Evolutionary conservation across 2,888 invertebrate species (phyloP), one percentile per base, ranked within the genome.

Genomic region (Malthinus flaveolus): DNA sequence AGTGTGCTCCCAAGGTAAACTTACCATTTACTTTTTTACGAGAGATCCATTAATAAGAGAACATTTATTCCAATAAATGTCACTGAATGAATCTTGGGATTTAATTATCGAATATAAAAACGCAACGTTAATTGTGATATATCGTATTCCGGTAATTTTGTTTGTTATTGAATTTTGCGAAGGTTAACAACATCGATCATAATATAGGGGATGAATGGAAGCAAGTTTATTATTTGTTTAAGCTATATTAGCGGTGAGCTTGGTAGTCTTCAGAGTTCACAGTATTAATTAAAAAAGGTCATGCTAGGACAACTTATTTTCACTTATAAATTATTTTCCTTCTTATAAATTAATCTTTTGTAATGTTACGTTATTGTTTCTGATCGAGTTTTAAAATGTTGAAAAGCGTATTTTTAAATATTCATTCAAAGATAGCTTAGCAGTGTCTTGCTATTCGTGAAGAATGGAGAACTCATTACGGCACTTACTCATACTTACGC

Each of bases 281-380:
- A 47, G 44, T 55, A 45, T 49, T 55, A 59, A 59, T 59, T 59
- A 59, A 59, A 55, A 55, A 59, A 55, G 51, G 47, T 55, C 58
- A 52, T 52, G 39, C 59, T 55, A n/a, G n/a, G n/a, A n/a, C n/a
- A n/a, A n/a, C n/a, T n/a, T n/a, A 55, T 50, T 54, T 54, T 45
- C 31, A 47, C 58, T 55, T 49, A 59, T 59, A 59, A 55, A 59
- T 59, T 55, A 54, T 44, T 37, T 51, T 49, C n/a, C n/a, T n/a
- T n/a, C n/a, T n/a, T n/a, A n/a, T n/a, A n/a, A n/a, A 23, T 23
- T 3, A 23, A 5, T 23, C 23, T 35, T 11, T 35, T 11, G n/a
- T 10, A 10, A 11, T 35, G 2, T 4, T 35, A 35, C 11, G 23
- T 23, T 23, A 23, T 23, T 23, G 23, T 23, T 23, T 23, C 23